A percentile compares a stretch with the other conserved stretches of the same genome.
These are phyloP conservation scores for Resseliella maxima DNA, from an alignment of 2,888 invertebrate genomes.

Conservation along the genomic window DNA sequence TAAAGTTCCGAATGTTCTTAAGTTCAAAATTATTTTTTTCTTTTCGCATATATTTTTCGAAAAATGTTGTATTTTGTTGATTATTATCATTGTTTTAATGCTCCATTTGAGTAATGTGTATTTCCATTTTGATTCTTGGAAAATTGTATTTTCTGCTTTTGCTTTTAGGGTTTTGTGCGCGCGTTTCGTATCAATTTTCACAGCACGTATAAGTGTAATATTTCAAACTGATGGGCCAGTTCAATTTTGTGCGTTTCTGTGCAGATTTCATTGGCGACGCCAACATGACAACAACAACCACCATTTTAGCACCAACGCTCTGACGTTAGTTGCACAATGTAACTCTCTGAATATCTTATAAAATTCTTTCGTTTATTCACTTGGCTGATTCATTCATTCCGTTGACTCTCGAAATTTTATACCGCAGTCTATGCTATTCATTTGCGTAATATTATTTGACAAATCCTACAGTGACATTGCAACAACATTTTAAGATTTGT, in stretches of 20 bases:
- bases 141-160: background rate
- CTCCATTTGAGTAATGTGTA: background rate
- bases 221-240: background rate
- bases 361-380: too few species aligned
- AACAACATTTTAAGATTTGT: background rate
- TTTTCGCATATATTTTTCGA: background rate
- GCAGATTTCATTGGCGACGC: background rate
- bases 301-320: background rate
- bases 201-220: constrained; percentile 4
- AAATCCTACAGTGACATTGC: background rate
- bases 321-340: too few species aligned
- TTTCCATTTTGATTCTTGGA: background rate
- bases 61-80: background rate
- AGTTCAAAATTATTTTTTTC: too few species aligned
- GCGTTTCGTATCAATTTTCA: background rate
- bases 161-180: background rate
- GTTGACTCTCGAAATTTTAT: background rate
- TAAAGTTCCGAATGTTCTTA: too few species aligned
- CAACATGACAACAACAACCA: background rate
- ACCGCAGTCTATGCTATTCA: background rate
- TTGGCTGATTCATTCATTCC: too few species aligned
- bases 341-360: too few species aligned
- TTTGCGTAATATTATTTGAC: background rate
- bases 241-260: background rate
- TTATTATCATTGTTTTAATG: background rate